Percentiles rank a stretch among this genome's conserved stretches.
Conservation (phyloP, 1,140 invertebrate genomes). For the Drosophila willistoni region DNA sequence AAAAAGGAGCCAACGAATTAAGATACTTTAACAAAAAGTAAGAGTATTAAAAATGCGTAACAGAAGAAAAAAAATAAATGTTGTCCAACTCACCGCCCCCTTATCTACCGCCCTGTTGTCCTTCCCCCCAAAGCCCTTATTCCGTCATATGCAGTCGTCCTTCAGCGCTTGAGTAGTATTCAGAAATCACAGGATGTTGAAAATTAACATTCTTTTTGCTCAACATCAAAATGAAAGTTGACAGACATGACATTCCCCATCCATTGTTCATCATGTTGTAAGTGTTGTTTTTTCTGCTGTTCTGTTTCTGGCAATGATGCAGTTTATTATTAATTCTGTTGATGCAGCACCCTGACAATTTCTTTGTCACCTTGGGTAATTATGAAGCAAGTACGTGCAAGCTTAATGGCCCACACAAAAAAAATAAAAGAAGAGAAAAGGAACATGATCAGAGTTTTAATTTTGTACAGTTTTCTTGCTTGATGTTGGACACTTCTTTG, state of each 20-base stretch:
- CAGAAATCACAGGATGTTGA: conserved; percentile 25
- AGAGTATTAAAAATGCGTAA: conserved; percentile 24
- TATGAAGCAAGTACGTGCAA: conserved; percentile 49
- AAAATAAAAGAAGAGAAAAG: conserved; percentile 16
- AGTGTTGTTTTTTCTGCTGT: conserved; percentile 33
- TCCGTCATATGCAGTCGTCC: conserved; percentile 40
- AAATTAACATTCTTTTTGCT: conserved; percentile 46
- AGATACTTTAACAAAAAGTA: neutral
- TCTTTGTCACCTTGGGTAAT: conserved; percentile 41
- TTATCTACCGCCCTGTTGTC: conserved; percentile 6
- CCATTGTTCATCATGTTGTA: conserved; percentile 33
- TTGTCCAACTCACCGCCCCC: conserved; percentile 37
- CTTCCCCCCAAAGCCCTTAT: neutral
- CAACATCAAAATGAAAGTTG: conserved; percentile 44
- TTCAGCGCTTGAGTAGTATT: conserved; percentile 40
- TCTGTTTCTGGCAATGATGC: conserved; percentile 30
- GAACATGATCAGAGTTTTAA: conserved; percentile 45
- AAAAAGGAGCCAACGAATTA: no score
- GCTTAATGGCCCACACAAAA: conserved; percentile 48
- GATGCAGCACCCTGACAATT: conserved; percentile 19
- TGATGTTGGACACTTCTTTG: neutral
- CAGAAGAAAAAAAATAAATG: conserved; percentile 1
- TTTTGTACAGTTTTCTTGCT: conserved; percentile 36
- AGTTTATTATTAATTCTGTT: conserved; percentile 69
- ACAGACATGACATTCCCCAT: conserved; percentile 50